Base-by-base conservation (phyloP, 2,888 invertebrate genomes). In the Clostera curtula region DNA sequence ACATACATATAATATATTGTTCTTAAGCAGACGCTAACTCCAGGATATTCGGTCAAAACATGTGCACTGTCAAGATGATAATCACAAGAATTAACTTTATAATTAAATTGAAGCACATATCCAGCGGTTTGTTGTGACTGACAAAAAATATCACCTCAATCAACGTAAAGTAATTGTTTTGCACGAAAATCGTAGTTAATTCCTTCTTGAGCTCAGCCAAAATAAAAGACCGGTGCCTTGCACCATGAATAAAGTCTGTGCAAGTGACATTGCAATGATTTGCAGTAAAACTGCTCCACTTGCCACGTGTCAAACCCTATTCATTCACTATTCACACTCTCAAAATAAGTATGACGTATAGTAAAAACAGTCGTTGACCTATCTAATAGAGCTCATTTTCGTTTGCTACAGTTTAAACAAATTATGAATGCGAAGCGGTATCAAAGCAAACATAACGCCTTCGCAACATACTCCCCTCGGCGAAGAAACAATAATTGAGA, bases 371-470 rank as follows among this genome's bases (percentile, higher is more conserved):
- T 46, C 3, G 13, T 21, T 4, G 19, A 10, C 1, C 1, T 3
- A 5, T 8, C 4, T 15, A 28, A 16, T 24, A 18, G 13, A 18
- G 1, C 29, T 27, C 31, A 33, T 36, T 39, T 16, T 38, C 27
- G 31, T n/a, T n/a, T n/a, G n/a, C n/a, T n/a, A n/a, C n/a, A n/a
- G n/a, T n/a, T 20, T n/a, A 11, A 22, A 19, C 9, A 6, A 13
- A 15, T 34, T 28, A 41, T 25, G 29, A 44, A 56, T 54, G 48
- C 41, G 40, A 56, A 55, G 53, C 50, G 51, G 52, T 58, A 66
- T 71, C 62, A 71, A 73, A 70, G 69, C 71, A 73, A 80, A 80
- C 57, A 79, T 66, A 63, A 80, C 80, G 72, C 77, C 77, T 75
- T 55, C 58, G 54, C 42, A 50, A 62, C 36, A 21, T 37, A 56